A percentile compares a stretch with the other conserved stretches of the same genome.
These are phyloP conservation scores for Enteromius unitaeniatus DNA, from an alignment of 2,797 vertebrate species.

Conservation along the genomic window DNA sequence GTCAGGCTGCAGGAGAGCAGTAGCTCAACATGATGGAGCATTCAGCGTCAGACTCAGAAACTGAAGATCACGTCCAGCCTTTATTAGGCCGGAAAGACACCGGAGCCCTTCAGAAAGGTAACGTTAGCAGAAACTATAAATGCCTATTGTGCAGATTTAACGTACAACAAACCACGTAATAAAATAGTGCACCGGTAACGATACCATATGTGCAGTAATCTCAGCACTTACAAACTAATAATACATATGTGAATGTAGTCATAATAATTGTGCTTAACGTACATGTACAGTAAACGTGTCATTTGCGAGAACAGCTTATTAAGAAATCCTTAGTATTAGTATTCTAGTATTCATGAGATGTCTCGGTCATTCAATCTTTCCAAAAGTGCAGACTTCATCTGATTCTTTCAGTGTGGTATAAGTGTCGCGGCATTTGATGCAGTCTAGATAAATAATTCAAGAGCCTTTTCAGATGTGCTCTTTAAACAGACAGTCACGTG, in stretches of 20 bases:
- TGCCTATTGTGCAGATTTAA: not conserved
- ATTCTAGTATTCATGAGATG: not conserved
- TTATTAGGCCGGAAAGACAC: constrained; percentile 53
- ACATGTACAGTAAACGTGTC: not conserved
- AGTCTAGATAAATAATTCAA: constrained; percentile 35
- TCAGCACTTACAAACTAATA: not conserved
- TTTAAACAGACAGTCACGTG: constrained; percentile 18
- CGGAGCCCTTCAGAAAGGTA: constrained; percentile 60
- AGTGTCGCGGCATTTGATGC: not conserved
- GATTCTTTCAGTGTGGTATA: not conserved
- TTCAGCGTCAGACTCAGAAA: constrained; percentile 61
- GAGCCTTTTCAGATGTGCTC: not conserved
- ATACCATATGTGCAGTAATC: not conserved
- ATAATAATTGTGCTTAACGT: not conserved
- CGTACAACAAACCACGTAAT: not conserved
- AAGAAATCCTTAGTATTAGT: not conserved
- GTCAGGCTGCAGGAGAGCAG: constrained; percentile 16
- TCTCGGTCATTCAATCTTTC: not conserved
- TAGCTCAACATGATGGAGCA: constrained; percentile 57
- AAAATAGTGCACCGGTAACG: not conserved
- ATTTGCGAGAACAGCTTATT: not conserved
- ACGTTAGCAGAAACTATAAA: not conserved
- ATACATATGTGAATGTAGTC: not conserved
- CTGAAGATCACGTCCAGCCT: constrained; percentile 64
- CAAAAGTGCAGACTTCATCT: not conserved